Base-by-base conservation (phyloP, 2,113 vertebrate genomes). In the Scomber scombrus region DNA sequence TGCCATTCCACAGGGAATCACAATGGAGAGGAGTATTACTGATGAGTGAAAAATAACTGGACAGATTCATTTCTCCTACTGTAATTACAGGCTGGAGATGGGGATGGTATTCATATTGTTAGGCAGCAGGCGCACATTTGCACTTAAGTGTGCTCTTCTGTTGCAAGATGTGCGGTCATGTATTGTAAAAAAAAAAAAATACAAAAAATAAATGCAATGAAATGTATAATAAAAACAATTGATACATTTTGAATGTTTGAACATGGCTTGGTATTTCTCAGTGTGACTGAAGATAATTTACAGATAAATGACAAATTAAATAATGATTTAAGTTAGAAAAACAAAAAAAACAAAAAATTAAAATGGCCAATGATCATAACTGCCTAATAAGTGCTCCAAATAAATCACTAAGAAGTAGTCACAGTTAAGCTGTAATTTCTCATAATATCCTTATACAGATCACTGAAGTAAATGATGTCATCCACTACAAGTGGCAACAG, bases 51-150 rank as follows among this genome's bases (percentile, higher is more conserved):
- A 88, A 93, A 92, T 89, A 94, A 93, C 71, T 64, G 80, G 87
- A 88, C 87, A 88, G 88, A 92, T 89, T 92, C 71, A 86, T 90
- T 91, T 92, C 88, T 91, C 75, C 78, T 58, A 50, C 75, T 82
- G 81, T 93, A 93, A 95, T 94, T 94, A 93, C 84, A 92, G 87
- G 81, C 85, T 75, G 58, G 75, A 88, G 87, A 88, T 45, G 40
- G 76, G 86, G 88, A 86, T 56, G 80, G 84, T 71, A 72, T 86
- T 90, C 69, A 77, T 69, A 82, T 75, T 85, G 81, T 85, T 55
- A 64, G 70, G 78, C 78, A 68, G 80, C 84, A 71, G 77, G 52
- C 69, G 52, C 79, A 81, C 68, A 86, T 89, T 89, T 84, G 75
- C 90, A 88, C 85, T 87, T 87, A 90, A 90, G 85, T 85, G 81